Base-by-base conservation (phyloP, 2,797 vertebrate species). In the Sphaeramia orbicularis region DNA sequence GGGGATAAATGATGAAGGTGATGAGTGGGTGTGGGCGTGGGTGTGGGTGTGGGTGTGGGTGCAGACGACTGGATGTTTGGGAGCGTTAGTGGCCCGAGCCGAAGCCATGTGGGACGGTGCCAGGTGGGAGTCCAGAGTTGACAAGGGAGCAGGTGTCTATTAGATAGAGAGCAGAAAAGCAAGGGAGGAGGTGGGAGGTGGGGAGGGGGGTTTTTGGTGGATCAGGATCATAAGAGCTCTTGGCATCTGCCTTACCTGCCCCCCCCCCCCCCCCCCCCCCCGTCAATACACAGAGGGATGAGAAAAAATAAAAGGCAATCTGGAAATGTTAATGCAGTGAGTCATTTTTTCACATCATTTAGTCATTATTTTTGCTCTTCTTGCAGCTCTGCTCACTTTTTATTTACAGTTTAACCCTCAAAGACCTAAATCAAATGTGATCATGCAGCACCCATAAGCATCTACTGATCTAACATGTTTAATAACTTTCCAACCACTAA, bases 111-210 rank as follows among this genome's bases (percentile, higher is more conserved):
- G 75, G 82, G 81, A 68, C 41, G 44, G 40, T 38, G 84, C 85
- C 88, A 89, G 78, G 87, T 76, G 80, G 85, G 81, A 74, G 64
- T 77, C 67, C 58, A 54, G 74, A 68, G 80, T 86, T 83, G 86
- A 89, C 85, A 81, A 82, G 85, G 88, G 89, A 93, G 91, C 92
- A 94, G 93, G 93, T 94, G 92, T 90, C 88, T 86, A 48, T 87
- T 83, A 78, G 84, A 82, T 80, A 75, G 66, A 66, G 76, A 75
- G 63, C 61, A 66, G 51, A 10, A 47, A 61, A 59, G 51, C 64
- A 62, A 54, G 30, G 67, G 14, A 41, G n/a, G 19, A 12, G 47
- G 48, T 24, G 44, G 13, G 27, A 11, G 49, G 50, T 30, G 30
- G 41, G 18, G 27, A 7, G 45, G 57, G 32, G 47, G 48, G 11